Evolutionary conservation across 2,888 invertebrate species (phyloP), one percentile per base, ranked within the genome.

Genomic region (Pseudococcus longispinus): DNA sequence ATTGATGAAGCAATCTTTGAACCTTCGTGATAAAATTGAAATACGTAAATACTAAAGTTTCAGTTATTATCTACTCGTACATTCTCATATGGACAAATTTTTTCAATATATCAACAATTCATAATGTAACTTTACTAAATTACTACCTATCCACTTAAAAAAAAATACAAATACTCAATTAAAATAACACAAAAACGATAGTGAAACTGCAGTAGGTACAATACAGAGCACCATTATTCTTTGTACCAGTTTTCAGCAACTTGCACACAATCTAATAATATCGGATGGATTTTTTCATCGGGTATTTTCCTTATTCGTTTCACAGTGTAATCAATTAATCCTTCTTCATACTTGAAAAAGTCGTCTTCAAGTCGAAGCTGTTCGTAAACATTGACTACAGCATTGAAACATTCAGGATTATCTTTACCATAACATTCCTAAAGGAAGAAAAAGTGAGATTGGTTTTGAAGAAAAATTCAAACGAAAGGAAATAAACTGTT

Each of bases 381-480:
- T 20, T 80, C 77, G 18, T 80, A 80, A 20, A 80, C 15, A 9
- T 32, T 8, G n/a, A 80, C 20, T 13, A 80, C 77, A 20, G 77
- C 77, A 42, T 80, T 37, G n/a, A 42, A 42, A 20, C 77, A 42
- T 23, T 37, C 29, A 6, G 77, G 20, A 42, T 80, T 13, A 20
- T 80, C 42, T 80, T 80, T 80, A 13, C 77, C 77, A 20, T 80
- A 80, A 42, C 77, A 80, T 80, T 80, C 20, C 77, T 80, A 74
- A 8, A 32, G 20, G 42, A 29, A 70, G 1, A 20, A 20, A 37
- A 80, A 74, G 37, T 32, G 32, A 37, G 15, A 29, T 70, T 6
- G 0, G 15, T 74, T 74, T 74, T 5, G 1, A 15, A 60, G 20
- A 20, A 20, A 23, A 20, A 11, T 23, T 23, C 42, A 42, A 80